Base-by-base conservation (phyloP, 2,888 invertebrate species). In the Boloria euphrosyne region DNA sequence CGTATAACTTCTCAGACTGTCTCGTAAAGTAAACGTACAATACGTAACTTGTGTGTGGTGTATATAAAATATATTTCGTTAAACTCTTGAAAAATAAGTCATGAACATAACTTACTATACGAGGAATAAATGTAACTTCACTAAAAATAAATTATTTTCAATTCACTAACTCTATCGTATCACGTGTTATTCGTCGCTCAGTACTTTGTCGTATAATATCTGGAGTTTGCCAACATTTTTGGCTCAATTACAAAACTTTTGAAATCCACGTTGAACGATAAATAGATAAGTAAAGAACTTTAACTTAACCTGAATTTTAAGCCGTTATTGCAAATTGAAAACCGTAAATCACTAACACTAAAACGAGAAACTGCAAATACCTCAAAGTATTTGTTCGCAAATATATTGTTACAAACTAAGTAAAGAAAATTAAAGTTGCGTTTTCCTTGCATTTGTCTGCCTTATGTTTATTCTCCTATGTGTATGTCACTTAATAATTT, bases 301-400 rank as follows among this genome's bases (percentile, higher is more conserved):
- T 16, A 59, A 59, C 58, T 59, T 65, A 65, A 65, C 64, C 64
- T 46, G 47, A 43, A 64, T 53, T 53, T 49, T 13, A 52, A 50
- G 62, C 53, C 46, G 61, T 58, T 67, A 67, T 65, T 67, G 69
- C 67, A 65, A 67, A 67, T 67, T 67, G 69, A 65, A 69, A 65
- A 63, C 57, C 53, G 57, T 49, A 57, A 67, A 62, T 66, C 38
- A 44, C 47, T 58, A 66, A 66, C 63, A 54, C 57, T 58, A 53
- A 67, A 67, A 64, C 52, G 46, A 69, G 62, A 53, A 47, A 46
- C 18, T 62, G 68, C 60, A 66, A 68, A 68, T 65, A 66, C 67
- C 66, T 70, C 50, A 54, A 68, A 69, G 68, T 73, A 69, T 73
- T 73, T 73, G 73, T 69, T 68, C 66, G 62, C 71, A 74, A 74